Conservation (phyloP, 2,797 vertebrate genomes). For the Apogon talboti region DNA sequence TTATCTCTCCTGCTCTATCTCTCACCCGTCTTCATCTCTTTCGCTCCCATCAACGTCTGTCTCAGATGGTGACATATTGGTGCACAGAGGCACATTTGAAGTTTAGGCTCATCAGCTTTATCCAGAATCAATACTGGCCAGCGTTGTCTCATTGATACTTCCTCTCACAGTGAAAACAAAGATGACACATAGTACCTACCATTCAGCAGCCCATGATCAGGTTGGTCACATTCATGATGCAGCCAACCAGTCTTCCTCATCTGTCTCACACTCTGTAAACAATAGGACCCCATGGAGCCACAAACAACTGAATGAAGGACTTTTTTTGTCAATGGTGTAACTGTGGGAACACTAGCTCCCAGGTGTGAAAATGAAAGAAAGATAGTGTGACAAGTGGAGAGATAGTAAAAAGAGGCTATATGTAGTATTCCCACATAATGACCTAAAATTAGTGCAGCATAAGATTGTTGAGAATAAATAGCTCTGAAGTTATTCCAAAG, state of each 20-base stretch:
- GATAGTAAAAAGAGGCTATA: neutral
- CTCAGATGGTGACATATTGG: slow-evolving; percentile 37
- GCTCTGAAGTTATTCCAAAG: too few species aligned
- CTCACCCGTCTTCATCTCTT: slow-evolving; percentile 9
- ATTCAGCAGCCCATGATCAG: neutral
- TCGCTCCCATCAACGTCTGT: slow-evolving; percentile 12
- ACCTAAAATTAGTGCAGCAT: too few species aligned
- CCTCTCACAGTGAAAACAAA: slow-evolving; percentile 8
- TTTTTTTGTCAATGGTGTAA: slow-evolving; percentile 32
- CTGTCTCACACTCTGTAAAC: slow-evolving; percentile 56
- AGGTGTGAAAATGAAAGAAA: slow-evolving; percentile 50
- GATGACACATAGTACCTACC: slow-evolving; percentile 18
- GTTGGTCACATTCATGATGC: slow-evolving; percentile 10
- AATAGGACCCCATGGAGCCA: slow-evolving; percentile 15
- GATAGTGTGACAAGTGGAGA: slow-evolving; percentile 32
- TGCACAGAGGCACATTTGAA: slow-evolving; percentile 37
- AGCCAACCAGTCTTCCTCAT: slow-evolving; percentile 37
- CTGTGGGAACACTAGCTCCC: slow-evolving; percentile 37
- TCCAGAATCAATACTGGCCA: slow-evolving; percentile 40
- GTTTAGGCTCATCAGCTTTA: slow-evolving; percentile 26
- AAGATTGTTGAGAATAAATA: too few species aligned
- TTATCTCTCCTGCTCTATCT: slow-evolving; percentile 18
- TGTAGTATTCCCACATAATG: too few species aligned
- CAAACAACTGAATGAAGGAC: slow-evolving; percentile 34
- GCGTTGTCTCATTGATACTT: slow-evolving; percentile 15